Base-by-base conservation (phyloP, 1,140 invertebrate species). In the Trachymyrmex septentrionalis region DNA sequence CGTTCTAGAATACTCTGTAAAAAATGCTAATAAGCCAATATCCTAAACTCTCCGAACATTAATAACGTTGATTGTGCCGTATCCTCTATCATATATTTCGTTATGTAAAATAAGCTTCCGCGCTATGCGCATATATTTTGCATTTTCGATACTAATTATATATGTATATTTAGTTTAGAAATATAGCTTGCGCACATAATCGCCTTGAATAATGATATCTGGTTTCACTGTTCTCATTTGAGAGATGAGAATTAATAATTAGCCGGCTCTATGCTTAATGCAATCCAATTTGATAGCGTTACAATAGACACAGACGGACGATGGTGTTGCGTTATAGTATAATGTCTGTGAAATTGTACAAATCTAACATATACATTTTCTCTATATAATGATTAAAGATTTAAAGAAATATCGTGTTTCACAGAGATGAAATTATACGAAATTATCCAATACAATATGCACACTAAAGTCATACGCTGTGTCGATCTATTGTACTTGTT, bases 111-210 rank as follows among this genome's bases (percentile, higher is more conserved):
- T 69, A 91, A 91, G 87, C 90, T 91, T 91, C 90, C 89, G 55
- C 75, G 86, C 86, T 88, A 24, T 3, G 63, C 77, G 77, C 64
- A 87, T 91, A 86, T 75, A 90, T 88, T 88, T 92, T 88, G 90
- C 90, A 92, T 92, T 92, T 92, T 90, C 88, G 24, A 80, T 87
- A 91, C 61, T 81, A 72, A 89, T 85, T 82, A 84, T 85, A 50
- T 88, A 88, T 34, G 55, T 19, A 78, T 66, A 63, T 85, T 87
- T 61, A 76, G 78, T 91, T 80, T 86, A 85, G 34, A 88, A 75
- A 61, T 72, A 67, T 82, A 88, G 76, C 30, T 73, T 72, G 10
- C 57, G 63, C 86, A 87, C 88, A 87, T 87, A 75, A 85, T 57
- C 16, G 44, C 6, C 69, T 88, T 50, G 24, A 10, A 34, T 53